Evolutionary conservation across 2,888 invertebrate genomes (phyloP).

Genomic region (Adelognathus sp.): DNA sequence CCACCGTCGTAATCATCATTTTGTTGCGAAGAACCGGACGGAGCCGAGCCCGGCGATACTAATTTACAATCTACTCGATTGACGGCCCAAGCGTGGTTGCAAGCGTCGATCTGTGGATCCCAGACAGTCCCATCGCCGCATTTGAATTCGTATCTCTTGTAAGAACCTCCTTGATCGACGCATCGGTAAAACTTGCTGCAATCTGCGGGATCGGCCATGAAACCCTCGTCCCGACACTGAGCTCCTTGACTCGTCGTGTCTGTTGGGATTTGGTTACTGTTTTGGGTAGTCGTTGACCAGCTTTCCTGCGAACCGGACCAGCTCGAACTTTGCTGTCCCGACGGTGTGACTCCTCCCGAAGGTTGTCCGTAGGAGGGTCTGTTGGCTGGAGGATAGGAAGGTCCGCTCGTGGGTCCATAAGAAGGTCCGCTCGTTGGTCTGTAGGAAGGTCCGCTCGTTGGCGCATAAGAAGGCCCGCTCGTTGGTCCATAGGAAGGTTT

Average conservation of each 20-base stretch:
- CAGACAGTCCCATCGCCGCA: slow-evolving; percentile 84
- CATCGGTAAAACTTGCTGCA: slow-evolving; percentile 81
- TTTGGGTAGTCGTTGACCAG: neutral
- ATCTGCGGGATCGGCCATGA: slow-evolving; percentile 79
- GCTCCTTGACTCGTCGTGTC: neutral
- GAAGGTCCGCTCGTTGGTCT: neutral
- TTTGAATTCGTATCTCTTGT: slow-evolving; percentile 82
- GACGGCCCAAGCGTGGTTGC: slow-evolving; percentile 82
- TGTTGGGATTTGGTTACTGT: neutral
- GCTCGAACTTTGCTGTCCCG: slow-evolving; percentile 13
- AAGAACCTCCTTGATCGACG: slow-evolving; percentile 80
- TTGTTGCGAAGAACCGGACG: neutral
- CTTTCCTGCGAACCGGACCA: slow-evolving; percentile 3
- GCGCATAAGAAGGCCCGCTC: neutral
- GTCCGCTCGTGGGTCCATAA: too few species aligned
- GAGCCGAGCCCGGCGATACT: neutral
- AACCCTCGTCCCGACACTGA: slow-evolving; percentile 79
- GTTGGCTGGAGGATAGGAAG: too few species aligned
- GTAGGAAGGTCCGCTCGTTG: neutral
- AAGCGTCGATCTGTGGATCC: slow-evolving; percentile 83
- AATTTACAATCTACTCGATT: slow-evolving; percentile 59
- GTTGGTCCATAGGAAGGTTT: neutral
- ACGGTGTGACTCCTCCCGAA: neutral
- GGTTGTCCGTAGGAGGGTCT: slow-evolving; percentile 6
- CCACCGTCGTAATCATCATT: neutral